Base-by-base conservation (phyloP, 1,140 invertebrate genomes). In the Bombus pascuorum region DNA sequence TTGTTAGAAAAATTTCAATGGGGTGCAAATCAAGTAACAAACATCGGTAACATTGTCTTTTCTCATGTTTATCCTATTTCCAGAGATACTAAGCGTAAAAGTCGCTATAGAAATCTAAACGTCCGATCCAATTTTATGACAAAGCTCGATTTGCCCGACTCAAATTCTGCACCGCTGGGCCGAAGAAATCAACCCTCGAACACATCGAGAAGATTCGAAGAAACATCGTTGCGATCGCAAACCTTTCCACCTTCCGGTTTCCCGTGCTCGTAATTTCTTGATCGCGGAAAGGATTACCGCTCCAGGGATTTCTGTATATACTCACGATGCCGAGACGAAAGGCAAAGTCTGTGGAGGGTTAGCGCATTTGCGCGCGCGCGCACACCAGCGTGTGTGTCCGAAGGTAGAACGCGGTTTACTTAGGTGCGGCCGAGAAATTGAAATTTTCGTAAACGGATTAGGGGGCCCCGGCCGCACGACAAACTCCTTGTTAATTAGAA, bases 361-460 rank as follows among this genome's bases (percentile, higher is more conserved):
- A 53, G 47, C 47, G 47, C 47, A 22, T 22, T 53, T 18, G 47
- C 47, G 47, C 47, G 47, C 47, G 15, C 47, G 47, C 47, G 5
- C 47, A 47, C 5, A 18, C 47, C 5, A 8, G 71, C n/a, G 42
- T 53, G 22, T 34, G 73, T 47, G 73, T 74, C 73, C 44, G 42
- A 53, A 32, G 73, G 37, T 28, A 37, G 53, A 86, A 25, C 85
- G 82, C 83, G 90, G 93, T 95, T 95, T 95, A 92, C 93, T 95
- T 94, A 94, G 91, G 93, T 93, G 90, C 91, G 88, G 92, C 83
- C 91, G 93, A 95, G 93, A 94, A 94, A 95, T 94, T 94, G 93
- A 93, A 95, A 95, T 95, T 94, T 95, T 95, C 93, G 93, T 94
- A 92, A 94, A 95, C 91, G 94, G 94, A 95, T 94, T 93, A 95